Conservation (phyloP, 2,888 invertebrate genomes). For the Cartodere bifasciata region DNA sequence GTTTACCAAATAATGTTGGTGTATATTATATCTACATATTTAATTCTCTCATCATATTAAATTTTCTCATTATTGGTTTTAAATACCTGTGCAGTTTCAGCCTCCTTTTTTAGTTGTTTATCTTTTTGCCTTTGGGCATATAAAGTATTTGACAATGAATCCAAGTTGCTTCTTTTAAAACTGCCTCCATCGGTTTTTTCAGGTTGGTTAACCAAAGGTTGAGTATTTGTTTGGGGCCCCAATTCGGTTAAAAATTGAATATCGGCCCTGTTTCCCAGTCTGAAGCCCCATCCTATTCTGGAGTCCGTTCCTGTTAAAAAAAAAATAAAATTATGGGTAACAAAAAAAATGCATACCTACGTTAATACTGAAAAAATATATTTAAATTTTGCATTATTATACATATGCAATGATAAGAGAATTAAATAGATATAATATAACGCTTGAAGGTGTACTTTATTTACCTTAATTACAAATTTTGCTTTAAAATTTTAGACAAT, state of each 20-base stretch:
- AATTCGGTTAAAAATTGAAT: conserved; percentile 64
- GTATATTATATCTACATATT: too few relatives aligned
- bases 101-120: too few relatives aligned
- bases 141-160: conserved; percentile 26
- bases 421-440: too few relatives aligned
- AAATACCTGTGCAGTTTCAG: too few relatives aligned
- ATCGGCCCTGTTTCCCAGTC: conserved; percentile 70
- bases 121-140: conserved; percentile 35
- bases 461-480: too few relatives aligned
- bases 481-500: too few relatives aligned
- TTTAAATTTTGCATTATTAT: too few relatives aligned
- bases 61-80: too few relatives aligned
- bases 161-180: conserved; percentile 38
- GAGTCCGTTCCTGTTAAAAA: conserved; percentile 60
- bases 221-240: conserved; percentile 67
- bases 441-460: too few relatives aligned
- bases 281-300: conserved; percentile 64
- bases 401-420: too few relatives aligned
- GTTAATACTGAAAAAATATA: conserved; percentile 3
- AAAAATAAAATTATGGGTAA: conserved; percentile 6
- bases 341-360: not conserved
- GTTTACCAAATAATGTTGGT: too few relatives aligned
- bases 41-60: too few relatives aligned
- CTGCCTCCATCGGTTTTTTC: conserved; percentile 22
- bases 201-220: conserved; percentile 44